Conservation (phyloP, 1,140 invertebrate species). For the Zaprionus africanus region DNA sequence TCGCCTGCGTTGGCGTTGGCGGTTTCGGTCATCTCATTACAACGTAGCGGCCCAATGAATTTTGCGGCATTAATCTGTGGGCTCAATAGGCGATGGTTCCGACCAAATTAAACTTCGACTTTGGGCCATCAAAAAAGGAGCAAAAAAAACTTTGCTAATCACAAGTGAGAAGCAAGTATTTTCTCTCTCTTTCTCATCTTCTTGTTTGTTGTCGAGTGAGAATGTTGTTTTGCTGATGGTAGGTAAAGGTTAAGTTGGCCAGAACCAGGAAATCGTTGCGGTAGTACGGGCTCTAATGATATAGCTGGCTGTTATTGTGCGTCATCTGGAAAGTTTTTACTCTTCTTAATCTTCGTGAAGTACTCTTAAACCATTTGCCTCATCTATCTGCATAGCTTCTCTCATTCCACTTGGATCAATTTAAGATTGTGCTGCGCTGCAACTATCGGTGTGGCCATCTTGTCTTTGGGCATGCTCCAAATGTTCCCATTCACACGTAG, state of each 20-base stretch:
- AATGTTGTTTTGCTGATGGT: constrained; percentile 21
- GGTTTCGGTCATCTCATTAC: constrained; percentile 63
- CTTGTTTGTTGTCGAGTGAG: background rate
- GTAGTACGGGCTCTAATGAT: constrained; percentile 3
- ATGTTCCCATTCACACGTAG: constrained; percentile 37
- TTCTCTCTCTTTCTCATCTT: background rate
- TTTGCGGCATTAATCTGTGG: constrained; percentile 66
- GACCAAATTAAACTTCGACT: constrained; percentile 39
- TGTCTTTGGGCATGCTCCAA: background rate
- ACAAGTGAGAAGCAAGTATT: constrained; percentile 53
- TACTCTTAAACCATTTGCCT: no score
- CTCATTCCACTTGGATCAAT: background rate
- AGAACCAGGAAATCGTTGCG: constrained; percentile 22
- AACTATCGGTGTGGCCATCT: constrained; percentile 10
- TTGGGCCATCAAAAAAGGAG: constrained; percentile 35
- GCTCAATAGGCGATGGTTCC: constrained; percentile 54
- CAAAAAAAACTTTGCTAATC: constrained; percentile 65
- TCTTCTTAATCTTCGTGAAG: background rate
- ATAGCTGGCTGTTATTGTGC: background rate
- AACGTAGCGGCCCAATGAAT: constrained; percentile 53
- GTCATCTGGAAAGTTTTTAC: background rate
- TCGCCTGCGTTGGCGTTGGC: constrained; percentile 42
- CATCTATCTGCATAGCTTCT: no score
- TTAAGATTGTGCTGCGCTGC: background rate
- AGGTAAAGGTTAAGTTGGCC: constrained; percentile 43